Evolutionary conservation across 2,888 invertebrate species (phyloP).

Genomic region (Nomada lathburiana): DNA sequence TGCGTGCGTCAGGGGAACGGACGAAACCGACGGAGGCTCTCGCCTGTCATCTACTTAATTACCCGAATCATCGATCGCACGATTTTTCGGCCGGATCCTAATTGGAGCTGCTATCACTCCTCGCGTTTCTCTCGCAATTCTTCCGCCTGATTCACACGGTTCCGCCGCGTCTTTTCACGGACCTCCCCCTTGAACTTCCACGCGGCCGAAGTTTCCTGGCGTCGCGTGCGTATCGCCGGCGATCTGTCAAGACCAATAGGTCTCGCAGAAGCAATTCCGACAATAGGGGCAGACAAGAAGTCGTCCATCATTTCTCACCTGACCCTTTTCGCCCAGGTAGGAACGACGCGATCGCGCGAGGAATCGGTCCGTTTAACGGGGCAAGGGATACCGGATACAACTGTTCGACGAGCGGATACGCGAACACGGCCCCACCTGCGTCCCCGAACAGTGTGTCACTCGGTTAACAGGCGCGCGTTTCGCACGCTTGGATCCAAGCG

Average conservation of each 20-base stretch:
- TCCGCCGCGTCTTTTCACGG: too few species aligned
- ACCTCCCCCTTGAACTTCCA: too few species aligned
- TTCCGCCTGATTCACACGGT: too few species aligned
- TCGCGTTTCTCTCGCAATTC: too few species aligned
- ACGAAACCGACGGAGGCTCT: too few species aligned
- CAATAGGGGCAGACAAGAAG: too few species aligned
- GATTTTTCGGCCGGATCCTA: background rate
- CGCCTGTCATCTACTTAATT: background rate
- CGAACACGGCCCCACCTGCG: constrained; percentile 62
- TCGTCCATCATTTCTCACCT: background rate
- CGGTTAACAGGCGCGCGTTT: constrained; percentile 38
- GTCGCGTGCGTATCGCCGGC: too few species aligned
- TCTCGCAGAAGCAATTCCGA: too few species aligned
- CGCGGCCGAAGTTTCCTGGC: too few species aligned
- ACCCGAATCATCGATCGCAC: background rate
- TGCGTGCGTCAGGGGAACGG: background rate
- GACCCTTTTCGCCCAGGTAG: background rate
- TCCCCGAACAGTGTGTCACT: constrained; percentile 47
- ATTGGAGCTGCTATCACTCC: too few species aligned
- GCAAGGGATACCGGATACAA: constrained; percentile 63
- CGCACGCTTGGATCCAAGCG: constrained; percentile 21
- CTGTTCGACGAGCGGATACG: constrained; percentile 69
- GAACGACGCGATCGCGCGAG: constrained; percentile 25
- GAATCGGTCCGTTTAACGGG: constrained; percentile 43
- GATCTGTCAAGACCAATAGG: too few species aligned